Evolutionary conservation across 2,797 vertebrate species (phyloP).

Genomic region (Malacoraja senta): DNA sequence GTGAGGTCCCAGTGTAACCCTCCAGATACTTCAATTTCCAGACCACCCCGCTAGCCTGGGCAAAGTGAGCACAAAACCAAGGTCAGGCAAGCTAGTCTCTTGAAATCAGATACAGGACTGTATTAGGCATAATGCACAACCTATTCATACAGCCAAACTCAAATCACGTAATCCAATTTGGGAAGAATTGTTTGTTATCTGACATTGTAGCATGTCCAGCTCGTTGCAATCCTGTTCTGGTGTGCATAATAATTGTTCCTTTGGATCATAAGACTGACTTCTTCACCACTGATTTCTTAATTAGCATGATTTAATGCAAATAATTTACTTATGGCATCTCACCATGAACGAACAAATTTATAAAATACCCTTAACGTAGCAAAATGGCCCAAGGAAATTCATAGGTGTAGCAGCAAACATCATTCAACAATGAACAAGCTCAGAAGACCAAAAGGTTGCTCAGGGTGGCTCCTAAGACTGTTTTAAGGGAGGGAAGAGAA

Average conservation of each 20-base stretch:
- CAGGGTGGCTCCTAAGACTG: not conserved
- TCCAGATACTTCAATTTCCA: conserved; percentile 65
- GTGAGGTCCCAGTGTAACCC: conserved; percentile 57
- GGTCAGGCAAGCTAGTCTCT: conserved; percentile 58
- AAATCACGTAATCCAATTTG: not conserved
- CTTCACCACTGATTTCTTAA: not conserved
- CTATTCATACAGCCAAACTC: conserved; percentile 9
- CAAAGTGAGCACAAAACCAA: conserved; percentile 60
- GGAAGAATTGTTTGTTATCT: not conserved
- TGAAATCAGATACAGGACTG: conserved; percentile 61
- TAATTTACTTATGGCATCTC: not conserved
- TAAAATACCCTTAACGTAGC: not conserved
- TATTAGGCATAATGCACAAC: conserved; percentile 46
- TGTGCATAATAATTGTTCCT: not conserved
- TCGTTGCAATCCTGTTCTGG: not conserved
- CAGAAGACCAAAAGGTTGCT: not conserved
- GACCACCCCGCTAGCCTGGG: conserved; percentile 68
- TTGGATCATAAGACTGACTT: not conserved
- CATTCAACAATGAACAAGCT: not conserved
- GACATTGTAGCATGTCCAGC: not conserved
- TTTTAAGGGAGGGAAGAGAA: not conserved
- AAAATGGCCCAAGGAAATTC: not conserved
- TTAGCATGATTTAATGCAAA: not conserved
- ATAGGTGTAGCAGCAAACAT: not conserved
- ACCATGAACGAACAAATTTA: not conserved